These are phyloP conservation scores for Chrysogorgia sp. DNA, from an alignment of 92 coral and sea anemone genomes.

Conservation along the genomic window DNA sequence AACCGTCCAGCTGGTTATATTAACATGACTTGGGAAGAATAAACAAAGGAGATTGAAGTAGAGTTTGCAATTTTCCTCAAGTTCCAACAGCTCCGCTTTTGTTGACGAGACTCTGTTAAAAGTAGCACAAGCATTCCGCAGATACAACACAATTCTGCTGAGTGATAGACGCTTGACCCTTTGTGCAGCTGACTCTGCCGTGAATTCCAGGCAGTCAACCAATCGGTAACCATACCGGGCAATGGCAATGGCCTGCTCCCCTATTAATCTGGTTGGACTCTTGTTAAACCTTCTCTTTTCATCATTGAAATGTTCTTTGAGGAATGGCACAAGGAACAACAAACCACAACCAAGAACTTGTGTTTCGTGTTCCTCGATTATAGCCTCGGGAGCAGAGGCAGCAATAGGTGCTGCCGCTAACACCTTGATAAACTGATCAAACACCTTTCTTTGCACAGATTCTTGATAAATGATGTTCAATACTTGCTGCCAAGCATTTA, in stretches of 20 bases:
- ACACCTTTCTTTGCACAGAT: constrained; percentile 34
- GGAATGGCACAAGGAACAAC: not conserved
- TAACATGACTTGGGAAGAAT: constrained; percentile 51
- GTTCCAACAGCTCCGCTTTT: constrained; percentile 38
- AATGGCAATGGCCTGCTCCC: not conserved
- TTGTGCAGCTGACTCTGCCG: not conserved
- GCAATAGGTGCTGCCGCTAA: constrained; percentile 34
- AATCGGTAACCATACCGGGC: not conserved
- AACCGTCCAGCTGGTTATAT: constrained; percentile 57
- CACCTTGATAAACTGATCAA: constrained; percentile 3
- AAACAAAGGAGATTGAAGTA: constrained; percentile 55
- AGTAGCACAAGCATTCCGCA: not conserved
- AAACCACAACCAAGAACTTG: constrained; percentile 19
- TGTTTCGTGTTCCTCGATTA: constrained; percentile 41
- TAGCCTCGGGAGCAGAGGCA: constrained; percentile 39
- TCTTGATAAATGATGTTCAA: constrained; percentile 44
- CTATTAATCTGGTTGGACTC: not conserved
- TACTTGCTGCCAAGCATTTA: constrained; percentile 55
- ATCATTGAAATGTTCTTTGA: not conserved
- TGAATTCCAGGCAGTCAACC: not conserved
- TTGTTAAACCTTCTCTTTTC: not conserved
- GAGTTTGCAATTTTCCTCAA: constrained; percentile 56
- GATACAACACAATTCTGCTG: not conserved
- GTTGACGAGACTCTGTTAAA: constrained; percentile 56
- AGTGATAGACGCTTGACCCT: not conserved